A percentile compares a stretch with the other conserved stretches of the same genome.
phyloP scores from a whole-genome alignment of 2,888 invertebrate genomes.

The Lottia gigantea region DNA sequence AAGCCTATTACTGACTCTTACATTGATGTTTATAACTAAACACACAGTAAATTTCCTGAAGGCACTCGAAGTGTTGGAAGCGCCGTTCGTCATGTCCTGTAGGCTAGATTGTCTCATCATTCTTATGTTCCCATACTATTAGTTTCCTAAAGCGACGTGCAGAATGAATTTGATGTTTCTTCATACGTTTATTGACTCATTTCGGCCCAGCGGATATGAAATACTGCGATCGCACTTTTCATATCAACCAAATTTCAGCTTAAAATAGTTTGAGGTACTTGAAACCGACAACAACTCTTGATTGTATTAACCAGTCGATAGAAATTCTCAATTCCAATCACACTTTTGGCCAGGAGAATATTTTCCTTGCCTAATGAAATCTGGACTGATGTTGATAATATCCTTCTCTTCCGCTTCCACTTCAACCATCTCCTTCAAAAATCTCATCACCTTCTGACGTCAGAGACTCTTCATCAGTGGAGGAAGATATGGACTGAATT shows the following conservation, averaged over 20 bases:
- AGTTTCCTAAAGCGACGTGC: conserved; percentile 27
- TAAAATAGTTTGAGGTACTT: conserved; percentile 27
- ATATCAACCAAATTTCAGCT: conserved; percentile 31
- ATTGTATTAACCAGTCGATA: conserved; percentile 31
- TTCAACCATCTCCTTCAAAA: conserved; percentile 1
- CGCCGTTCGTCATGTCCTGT: conserved; percentile 10
- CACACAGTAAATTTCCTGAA: conserved; percentile 16
- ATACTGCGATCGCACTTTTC: conserved; percentile 21
- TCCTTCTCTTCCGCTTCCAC: conserved; percentile 13
- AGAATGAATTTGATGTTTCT: conserved; percentile 23
- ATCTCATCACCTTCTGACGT: not conserved
- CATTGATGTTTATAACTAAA: conserved; percentile 20
- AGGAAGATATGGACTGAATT: too few species aligned
- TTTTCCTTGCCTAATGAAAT: conserved; percentile 37
- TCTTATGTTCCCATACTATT: conserved; percentile 18
- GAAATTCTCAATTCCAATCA: conserved; percentile 33
- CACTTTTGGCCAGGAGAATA: conserved; percentile 31
- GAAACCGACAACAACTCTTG: conserved; percentile 16
- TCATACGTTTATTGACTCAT: conserved; percentile 29
- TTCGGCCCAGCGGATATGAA: conserved; percentile 24
- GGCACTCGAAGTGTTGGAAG: conserved; percentile 11
- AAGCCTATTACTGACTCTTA: conserved; percentile 10
- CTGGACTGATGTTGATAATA: conserved; percentile 22
- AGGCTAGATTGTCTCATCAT: not conserved
- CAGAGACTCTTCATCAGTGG: not conserved